phyloP scores from a whole-genome alignment of 2,888 invertebrate species.

The Epicampocera succincta region DNA sequence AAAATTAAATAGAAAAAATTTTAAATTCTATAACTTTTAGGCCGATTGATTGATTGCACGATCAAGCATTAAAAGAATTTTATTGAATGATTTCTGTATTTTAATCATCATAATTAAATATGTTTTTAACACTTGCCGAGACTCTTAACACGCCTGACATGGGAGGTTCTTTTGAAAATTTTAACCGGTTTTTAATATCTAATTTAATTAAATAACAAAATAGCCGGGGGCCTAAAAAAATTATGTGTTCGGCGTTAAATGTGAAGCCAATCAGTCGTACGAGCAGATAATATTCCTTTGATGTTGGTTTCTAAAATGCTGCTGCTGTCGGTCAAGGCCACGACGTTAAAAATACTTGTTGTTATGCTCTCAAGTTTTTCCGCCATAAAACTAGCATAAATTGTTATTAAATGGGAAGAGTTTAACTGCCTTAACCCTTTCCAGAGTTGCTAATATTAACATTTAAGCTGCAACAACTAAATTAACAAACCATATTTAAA shows the following conservation, averaged over 20 bases:
- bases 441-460: too few relatives aligned
- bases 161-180: not conserved
- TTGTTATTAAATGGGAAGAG: not conserved
- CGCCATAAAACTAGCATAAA: conserved; percentile 6
- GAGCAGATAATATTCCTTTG: conserved; percentile 7
- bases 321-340: conserved; percentile 65
- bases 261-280: conserved; percentile 7
- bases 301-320: not conserved
- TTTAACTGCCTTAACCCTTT: too few relatives aligned
- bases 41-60: not conserved
- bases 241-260: conserved; percentile 1
- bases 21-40: conserved; percentile 46
- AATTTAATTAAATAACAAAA: not conserved
- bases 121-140: conserved; percentile 36
- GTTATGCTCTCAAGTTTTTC: conserved; percentile 8
- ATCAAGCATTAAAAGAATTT: too few relatives aligned
- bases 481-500: not conserved
- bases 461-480: too few relatives aligned
- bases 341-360: conserved; percentile 37
- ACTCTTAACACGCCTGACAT: not conserved
- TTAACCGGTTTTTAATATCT: not conserved
- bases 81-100: not conserved
- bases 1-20: conserved; percentile 28
- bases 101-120: conserved; percentile 24
- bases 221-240: conserved; percentile 38